These are phyloP conservation scores for Tenthredo livida DNA, from an alignment of 2,888 invertebrate genomes.

Conservation along the genomic window DNA sequence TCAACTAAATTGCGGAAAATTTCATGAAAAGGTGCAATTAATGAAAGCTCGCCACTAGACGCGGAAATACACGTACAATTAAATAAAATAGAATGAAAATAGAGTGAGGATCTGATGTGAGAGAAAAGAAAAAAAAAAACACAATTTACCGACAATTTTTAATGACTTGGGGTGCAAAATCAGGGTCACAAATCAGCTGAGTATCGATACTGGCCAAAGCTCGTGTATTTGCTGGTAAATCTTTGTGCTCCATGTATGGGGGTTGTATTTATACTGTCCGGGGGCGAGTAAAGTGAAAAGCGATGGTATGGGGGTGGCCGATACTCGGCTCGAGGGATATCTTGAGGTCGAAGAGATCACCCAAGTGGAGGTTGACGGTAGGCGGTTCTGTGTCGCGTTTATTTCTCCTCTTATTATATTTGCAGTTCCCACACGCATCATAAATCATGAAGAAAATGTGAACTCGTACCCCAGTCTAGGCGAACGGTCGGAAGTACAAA, in stretches of 20 bases:
- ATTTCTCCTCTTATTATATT: slow-evolving; percentile 30
- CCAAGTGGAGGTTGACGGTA: not conserved
- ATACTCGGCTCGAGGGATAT: not conserved
- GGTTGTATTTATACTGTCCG: slow-evolving; percentile 23
- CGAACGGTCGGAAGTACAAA: not conserved
- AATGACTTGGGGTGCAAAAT: not conserved
- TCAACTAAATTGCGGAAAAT: not conserved
- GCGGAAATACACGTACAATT: not conserved
- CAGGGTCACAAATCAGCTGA: not conserved
- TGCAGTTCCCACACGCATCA: slow-evolving; percentile 2
- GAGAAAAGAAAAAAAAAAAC: no score
- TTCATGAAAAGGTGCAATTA: not conserved
- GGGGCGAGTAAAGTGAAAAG: not conserved
- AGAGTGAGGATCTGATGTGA: not conserved
- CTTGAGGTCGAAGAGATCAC: not conserved
- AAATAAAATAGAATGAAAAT: not conserved
- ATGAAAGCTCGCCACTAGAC: not conserved
- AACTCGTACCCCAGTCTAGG: not conserved
- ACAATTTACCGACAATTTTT: not conserved
- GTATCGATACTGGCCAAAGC: not conserved
- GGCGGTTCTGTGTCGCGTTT: not conserved
- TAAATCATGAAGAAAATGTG: slow-evolving; percentile 27
- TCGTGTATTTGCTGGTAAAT: not conserved
- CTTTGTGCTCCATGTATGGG: slow-evolving; percentile 10
- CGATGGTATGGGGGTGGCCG: not conserved